These are phyloP conservation scores for Branchinecta lynchi DNA, from an alignment of 1,140 invertebrate species.

Conservation along the genomic window DNA sequence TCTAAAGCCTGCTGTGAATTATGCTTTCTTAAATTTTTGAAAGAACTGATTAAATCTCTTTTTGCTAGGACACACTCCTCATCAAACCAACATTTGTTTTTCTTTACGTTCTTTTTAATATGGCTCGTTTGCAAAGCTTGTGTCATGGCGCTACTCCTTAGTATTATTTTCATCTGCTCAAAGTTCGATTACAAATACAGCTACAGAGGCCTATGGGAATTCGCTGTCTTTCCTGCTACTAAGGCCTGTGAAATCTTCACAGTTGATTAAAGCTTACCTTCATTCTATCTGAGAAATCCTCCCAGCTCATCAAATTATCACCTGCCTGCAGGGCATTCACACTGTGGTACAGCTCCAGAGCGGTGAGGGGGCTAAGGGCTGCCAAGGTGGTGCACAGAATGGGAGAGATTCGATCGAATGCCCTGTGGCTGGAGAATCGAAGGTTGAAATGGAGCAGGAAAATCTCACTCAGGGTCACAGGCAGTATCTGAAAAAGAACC, in stretches of 20 bases:
- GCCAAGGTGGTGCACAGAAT: slow-evolving; percentile 79
- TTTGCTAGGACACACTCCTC: too few species aligned
- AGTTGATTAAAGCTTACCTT: slow-evolving; percentile 36
- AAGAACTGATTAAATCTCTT: too few species aligned
- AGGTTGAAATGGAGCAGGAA: slow-evolving; percentile 86
- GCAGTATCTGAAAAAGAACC: slow-evolving; percentile 41
- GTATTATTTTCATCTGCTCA: too few species aligned
- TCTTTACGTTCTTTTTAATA: too few species aligned
- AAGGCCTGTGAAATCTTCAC: slow-evolving; percentile 40
- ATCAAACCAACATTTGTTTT: too few species aligned
- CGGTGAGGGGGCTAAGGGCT: slow-evolving; percentile 70
- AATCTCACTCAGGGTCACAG: slow-evolving; percentile 78
- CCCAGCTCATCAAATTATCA: slow-evolving; percentile 58
- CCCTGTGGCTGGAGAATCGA: slow-evolving; percentile 69
- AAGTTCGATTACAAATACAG: too few species aligned
- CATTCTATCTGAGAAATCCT: slow-evolving; percentile 70
- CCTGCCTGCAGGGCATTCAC: slow-evolving; percentile 66
- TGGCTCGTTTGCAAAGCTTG: too few species aligned
- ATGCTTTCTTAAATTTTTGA: too few species aligned
- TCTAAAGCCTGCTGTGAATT: too few species aligned
- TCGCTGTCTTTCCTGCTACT: too few species aligned
- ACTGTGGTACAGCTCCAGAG: slow-evolving; percentile 82
- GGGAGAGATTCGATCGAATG: slow-evolving; percentile 65
- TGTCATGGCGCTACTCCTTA: too few species aligned
- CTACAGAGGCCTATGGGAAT: too few species aligned